Base-by-base conservation (phyloP, 1,140 invertebrate species). In the Notospermus geniculatus region DNA sequence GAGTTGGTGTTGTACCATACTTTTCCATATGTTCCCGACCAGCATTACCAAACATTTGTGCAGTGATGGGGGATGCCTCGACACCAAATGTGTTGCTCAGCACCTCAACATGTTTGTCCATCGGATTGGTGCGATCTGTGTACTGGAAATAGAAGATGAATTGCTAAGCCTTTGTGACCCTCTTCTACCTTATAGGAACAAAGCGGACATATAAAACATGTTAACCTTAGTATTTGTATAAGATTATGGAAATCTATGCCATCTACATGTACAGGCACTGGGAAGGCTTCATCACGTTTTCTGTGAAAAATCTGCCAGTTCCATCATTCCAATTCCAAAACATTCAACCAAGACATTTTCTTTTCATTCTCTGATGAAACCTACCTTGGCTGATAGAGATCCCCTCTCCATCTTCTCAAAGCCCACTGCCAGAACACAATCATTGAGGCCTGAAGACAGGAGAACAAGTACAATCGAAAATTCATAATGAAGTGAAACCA, bases 401-500 rank as follows among this genome's bases (percentile, higher is more conserved):
- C 96, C 97, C 52, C 86, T 85, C 70, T 95, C 89, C 97, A 99
- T 99, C 82, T 98, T 98, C 75, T 99, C 97, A 80, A 98, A 99
- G 2, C 97, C 97, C 50, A 98, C 75, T 22, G 95, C 96, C 41
- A 99, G 79, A 0, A 91, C 89, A 78, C 96, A 95, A 74, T 97
- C 88, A 19, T 87, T 86, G 66, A 87, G 84, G 13, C 92, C 82
- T 79, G 63, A 53, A 52, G 17, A 55, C 13, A 63, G 9, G 29
- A 7, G n/a, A n/a, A n/a, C n/a, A n/a, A n/a, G n/a, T n/a, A n/a
- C n/a, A n/a, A n/a, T n/a, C n/a, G n/a, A n/a, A n/a, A n/a, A n/a
- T n/a, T n/a, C n/a, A n/a, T n/a, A n/a, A n/a, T n/a, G n/a, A n/a
- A n/a, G n/a, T n/a, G n/a, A n/a, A n/a, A n/a, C n/a, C n/a, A n/a